phyloP scores from a whole-genome alignment of 1,140 invertebrate species.

The Drosophila melanogaster region Release_6_plus_ISO1_MT NC_004354.4:13190001-13190500 shows the following conservation, averaged over 20 bases:
- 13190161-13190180: conserved; percentile 28
- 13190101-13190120: conserved; percentile 52
- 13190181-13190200: conserved; percentile 38
- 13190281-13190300: conserved; percentile 70
- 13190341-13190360: conserved; percentile 68
- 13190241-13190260: conserved; percentile 57
- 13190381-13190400: conserved; percentile 13
- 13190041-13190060: conserved; percentile 73
- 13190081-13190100: conserved; percentile 54
- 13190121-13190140: conserved; percentile 75
- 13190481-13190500: conserved; percentile 43
- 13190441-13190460: conserved; percentile 53
- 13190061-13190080: conserved; percentile 69
- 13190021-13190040: conserved; percentile 52
- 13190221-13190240: conserved; percentile 74
- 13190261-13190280: conserved; percentile 64
- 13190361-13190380: conserved; percentile 35
- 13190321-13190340: conserved; percentile 70
- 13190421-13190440: conserved; percentile 20
- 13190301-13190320: conserved; percentile 68
- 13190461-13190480: conserved; percentile 52
- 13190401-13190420: conserved; percentile 16
- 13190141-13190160: conserved; percentile 42
- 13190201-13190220: conserved; percentile 72
- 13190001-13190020: too few relatives aligned